Percentiles rank a stretch among this genome's conserved stretches.
Evolutionary conservation across 2,797 vertebrate genomes (phyloP).

Genomic region (Pseudopleuronectes americanus): DNA sequence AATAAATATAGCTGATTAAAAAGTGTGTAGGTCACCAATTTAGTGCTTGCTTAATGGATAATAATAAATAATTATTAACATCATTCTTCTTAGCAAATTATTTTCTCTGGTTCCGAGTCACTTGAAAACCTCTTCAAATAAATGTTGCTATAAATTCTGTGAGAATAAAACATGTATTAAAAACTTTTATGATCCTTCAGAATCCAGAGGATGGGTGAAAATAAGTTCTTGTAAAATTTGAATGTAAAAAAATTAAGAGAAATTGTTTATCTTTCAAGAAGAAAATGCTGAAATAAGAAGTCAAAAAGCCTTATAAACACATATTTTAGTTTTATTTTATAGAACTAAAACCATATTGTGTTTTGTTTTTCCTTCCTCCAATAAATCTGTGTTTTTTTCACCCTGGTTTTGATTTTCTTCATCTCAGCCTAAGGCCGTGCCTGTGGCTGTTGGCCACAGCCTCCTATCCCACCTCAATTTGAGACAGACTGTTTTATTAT

Average conservation of each 20-base stretch:
- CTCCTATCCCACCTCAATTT: constrained; percentile 20
- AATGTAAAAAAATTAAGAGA: neutral
- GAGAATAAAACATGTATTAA: neutral
- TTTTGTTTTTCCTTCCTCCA: constrained; percentile 1
- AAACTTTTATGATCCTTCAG: neutral
- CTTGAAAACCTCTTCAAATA: neutral
- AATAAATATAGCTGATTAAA: constrained; percentile 7
- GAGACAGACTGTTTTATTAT: constrained; percentile 49
- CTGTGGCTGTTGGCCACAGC: constrained; percentile 40
- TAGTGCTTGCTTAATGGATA: neutral
- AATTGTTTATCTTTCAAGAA: neutral
- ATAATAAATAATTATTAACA: neutral
- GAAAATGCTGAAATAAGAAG: neutral
- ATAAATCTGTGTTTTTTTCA: constrained; percentile 29
- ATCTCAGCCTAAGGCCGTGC: constrained; percentile 40
- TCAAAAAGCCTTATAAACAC: constrained; percentile 11
- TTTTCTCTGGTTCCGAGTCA: neutral
- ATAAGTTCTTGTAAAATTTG: neutral
- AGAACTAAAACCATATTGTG: neutral
- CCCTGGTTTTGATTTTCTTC: constrained; percentile 35
- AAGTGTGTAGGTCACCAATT: neutral
- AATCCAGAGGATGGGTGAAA: neutral
- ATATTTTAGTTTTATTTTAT: constrained; percentile 5
- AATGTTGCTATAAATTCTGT: neutral
- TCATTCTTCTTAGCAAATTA: neutral